These are phyloP conservation scores for Pseudomyrmex flavicornis DNA, from an alignment of 1,140 invertebrate genomes.

Conservation along the genomic window DNA sequence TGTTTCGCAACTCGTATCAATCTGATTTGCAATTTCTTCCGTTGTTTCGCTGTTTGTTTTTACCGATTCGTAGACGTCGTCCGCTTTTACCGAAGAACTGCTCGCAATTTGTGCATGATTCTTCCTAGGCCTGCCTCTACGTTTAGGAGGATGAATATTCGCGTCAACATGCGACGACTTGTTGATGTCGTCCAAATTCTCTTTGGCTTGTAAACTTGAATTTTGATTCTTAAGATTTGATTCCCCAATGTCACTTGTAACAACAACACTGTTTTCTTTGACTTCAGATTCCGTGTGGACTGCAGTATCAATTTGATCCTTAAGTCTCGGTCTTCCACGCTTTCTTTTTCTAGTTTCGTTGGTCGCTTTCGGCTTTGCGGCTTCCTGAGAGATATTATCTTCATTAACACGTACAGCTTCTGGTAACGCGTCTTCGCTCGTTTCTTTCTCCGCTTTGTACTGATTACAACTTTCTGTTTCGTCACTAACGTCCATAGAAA, in stretches of 20 bases:
- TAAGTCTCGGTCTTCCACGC: constrained; percentile 38
- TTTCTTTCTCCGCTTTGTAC: constrained; percentile 5
- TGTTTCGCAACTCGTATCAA: constrained; percentile 3
- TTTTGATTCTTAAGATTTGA: constrained; percentile 50
- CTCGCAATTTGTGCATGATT: constrained; percentile 1
- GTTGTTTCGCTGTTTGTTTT: constrained; percentile 11
- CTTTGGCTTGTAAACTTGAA: constrained; percentile 18
- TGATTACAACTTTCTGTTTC: neutral
- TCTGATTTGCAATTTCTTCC: neutral
- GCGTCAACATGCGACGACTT: neutral
- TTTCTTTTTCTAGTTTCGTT: constrained; percentile 15
- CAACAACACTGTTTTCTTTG: neutral
- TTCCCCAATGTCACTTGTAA: neutral
- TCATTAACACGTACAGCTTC: neutral
- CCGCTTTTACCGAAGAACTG: constrained; percentile 10
- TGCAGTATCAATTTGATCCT: neutral
- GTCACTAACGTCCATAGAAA: constrained; percentile 14
- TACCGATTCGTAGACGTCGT: neutral
- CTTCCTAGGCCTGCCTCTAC: constrained; percentile 44
- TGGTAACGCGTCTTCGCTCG: neutral
- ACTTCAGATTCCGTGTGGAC: neutral
- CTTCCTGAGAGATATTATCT: neutral
- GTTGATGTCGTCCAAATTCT: neutral
- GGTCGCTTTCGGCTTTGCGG: neutral
- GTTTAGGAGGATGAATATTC: constrained; percentile 21